phyloP scores from a whole-genome alignment of 2,888 invertebrate genomes.

The Disparrhopalites patrizii region DNA sequence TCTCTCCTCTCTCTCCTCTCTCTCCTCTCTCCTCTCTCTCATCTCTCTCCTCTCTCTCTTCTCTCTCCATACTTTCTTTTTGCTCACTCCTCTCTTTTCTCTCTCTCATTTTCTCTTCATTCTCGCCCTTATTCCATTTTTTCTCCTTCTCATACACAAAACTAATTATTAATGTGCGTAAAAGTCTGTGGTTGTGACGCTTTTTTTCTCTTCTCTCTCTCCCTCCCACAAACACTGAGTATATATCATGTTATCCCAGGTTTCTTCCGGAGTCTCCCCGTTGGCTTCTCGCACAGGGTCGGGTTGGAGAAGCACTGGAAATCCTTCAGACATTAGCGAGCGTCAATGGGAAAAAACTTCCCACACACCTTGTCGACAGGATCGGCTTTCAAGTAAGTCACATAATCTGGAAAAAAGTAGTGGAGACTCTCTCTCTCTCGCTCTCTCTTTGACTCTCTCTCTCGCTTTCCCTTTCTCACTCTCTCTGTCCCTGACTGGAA shows the following conservation, averaged over 20 bases:
- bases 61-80: not conserved
- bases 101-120: not conserved
- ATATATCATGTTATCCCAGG: constrained; percentile 51
- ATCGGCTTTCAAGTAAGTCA: constrained; percentile 31
- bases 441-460: not conserved
- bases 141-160: not conserved
- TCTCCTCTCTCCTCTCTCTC: not conserved
- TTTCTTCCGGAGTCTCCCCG: constrained; percentile 86
- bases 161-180: constrained; percentile 5
- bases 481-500: too few species aligned
- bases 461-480: not conserved
- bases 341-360: constrained; percentile 71
- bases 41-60: not conserved
- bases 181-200: constrained; percentile 3
- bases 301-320: constrained; percentile 73
- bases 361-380: constrained; percentile 61
- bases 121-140: not conserved
- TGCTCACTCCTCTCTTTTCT: too few species aligned
- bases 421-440: not conserved
- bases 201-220: not conserved
- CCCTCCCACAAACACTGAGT: too few species aligned
- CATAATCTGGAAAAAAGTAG: not conserved
- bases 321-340: constrained; percentile 73
- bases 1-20: too few species aligned
- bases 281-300: constrained; percentile 80